Percentiles rank a stretch among this genome's conserved stretches.
Conservation (phyloP, 2,797 vertebrate genomes). For the Rhynchonycteris naso region DNA sequence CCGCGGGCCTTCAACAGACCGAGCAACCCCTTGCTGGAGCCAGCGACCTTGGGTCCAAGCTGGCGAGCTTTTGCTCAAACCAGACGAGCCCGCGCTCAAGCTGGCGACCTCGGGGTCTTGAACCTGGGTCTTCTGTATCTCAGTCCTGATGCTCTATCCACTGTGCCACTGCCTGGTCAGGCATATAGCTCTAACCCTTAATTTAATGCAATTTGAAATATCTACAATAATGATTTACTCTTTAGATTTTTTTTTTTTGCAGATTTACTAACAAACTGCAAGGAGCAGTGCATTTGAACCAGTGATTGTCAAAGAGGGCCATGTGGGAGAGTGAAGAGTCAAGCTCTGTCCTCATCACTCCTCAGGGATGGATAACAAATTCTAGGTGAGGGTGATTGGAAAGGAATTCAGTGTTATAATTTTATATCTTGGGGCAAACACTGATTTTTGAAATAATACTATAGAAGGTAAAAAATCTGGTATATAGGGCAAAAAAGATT, state of each 20-base stretch:
- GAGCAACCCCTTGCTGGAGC: too few relatives aligned
- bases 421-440: neutral
- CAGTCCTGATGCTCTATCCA: too few relatives aligned
- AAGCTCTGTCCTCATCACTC: too few relatives aligned
- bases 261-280: neutral
- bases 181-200: neutral
- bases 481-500: neutral
- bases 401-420: neutral
- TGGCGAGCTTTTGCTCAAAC: too few relatives aligned
- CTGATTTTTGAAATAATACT: constrained; percentile 20
- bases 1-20: too few relatives aligned
- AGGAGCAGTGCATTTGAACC: neutral
- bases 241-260: neutral
- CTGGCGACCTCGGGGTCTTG: too few relatives aligned
- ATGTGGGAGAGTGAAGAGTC: neutral
- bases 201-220: neutral
- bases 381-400: neutral
- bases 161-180: too few relatives aligned
- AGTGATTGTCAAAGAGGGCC: neutral
- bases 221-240: neutral
- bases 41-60: too few relatives aligned
- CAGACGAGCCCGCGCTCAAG: too few relatives aligned
- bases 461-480: neutral
- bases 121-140: too few relatives aligned
- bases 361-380: neutral